A percentile compares a stretch with the other conserved stretches of the same genome.
Evolutionary conservation across 2,888 invertebrate species (phyloP).

Genomic region (Emmelina monodactyla): DNA sequence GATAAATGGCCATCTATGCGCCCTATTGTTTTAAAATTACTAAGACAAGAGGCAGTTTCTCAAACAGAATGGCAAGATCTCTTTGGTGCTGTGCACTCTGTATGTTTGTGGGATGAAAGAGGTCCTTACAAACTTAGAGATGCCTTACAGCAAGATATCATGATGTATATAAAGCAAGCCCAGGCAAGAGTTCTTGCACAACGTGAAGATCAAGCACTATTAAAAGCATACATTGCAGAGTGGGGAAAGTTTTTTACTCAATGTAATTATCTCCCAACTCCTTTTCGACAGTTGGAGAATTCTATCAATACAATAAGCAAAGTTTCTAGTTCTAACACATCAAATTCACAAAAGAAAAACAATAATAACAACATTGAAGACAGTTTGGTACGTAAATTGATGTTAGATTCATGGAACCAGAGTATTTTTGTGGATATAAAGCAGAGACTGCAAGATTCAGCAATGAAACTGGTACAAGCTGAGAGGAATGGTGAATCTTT

Average conservation of each 20-base stretch:
- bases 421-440: conserved; percentile 97
- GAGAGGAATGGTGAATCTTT: conserved; percentile 98
- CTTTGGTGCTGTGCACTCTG: conserved; percentile 94
- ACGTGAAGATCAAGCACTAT: conserved; percentile 91
- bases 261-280: conserved; percentile 95
- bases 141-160: conserved; percentile 90
- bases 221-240: conserved; percentile 96
- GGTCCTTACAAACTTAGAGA: conserved; percentile 87
- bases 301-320: conserved; percentile 71
- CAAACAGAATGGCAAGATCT: conserved; percentile 97
- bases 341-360: conserved; percentile 55
- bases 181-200: conserved; percentile 89
- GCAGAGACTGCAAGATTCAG: conserved; percentile 90
- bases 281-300: conserved; percentile 91
- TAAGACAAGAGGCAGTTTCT: conserved; percentile 93
- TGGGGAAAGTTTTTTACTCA: conserved; percentile 99
- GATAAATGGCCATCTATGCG: conserved; percentile 97
- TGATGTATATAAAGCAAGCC: conserved; percentile 93
- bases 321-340: conserved; percentile 41
- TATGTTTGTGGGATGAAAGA: conserved; percentile 97
- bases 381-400: conserved; percentile 91
- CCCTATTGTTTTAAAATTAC: conserved; percentile 89
- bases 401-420: conserved; percentile 98
- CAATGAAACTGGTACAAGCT: conserved; percentile 96
- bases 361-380: conserved; percentile 76